phyloP scores from a whole-genome alignment of 2,113 vertebrate species.

The Triplophysa tibetana region DNA sequence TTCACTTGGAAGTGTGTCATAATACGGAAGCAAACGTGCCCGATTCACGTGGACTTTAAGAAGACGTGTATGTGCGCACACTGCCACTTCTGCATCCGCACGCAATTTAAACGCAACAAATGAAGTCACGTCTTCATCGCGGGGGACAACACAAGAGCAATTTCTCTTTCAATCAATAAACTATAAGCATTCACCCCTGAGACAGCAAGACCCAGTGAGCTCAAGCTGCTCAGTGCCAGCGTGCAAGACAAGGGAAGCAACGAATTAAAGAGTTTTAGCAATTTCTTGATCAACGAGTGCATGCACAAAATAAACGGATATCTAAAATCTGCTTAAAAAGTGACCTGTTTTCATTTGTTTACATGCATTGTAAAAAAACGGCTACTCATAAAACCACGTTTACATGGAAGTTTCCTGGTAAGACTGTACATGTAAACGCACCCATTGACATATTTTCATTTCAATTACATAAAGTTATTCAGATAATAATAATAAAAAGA shows the following conservation, averaged over 20 bases:
- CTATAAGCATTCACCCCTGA: conserved; percentile 14
- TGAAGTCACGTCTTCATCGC: conserved; percentile 18
- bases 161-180: conserved; percentile 30
- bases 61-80: not conserved
- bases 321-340: no score
- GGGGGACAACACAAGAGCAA: conserved; percentile 22
- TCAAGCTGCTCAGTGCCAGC: not conserved
- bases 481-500: not conserved
- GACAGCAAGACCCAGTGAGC: not conserved
- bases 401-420: no score
- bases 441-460: no score
- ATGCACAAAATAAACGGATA: no score
- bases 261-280: not conserved
- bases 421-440: no score
- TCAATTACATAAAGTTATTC: not conserved
- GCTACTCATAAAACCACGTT: no score
- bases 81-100: conserved; percentile 10
- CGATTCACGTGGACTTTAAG: no score
- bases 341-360: no score
- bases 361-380: no score
- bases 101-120: conserved; percentile 16
- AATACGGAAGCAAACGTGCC: no score
- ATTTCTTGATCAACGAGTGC: not conserved
- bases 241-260: not conserved
- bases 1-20: no score